Evolutionary conservation across 2,113 vertebrate species (phyloP).

Genomic region (Phodopus roborovskii): DNA sequence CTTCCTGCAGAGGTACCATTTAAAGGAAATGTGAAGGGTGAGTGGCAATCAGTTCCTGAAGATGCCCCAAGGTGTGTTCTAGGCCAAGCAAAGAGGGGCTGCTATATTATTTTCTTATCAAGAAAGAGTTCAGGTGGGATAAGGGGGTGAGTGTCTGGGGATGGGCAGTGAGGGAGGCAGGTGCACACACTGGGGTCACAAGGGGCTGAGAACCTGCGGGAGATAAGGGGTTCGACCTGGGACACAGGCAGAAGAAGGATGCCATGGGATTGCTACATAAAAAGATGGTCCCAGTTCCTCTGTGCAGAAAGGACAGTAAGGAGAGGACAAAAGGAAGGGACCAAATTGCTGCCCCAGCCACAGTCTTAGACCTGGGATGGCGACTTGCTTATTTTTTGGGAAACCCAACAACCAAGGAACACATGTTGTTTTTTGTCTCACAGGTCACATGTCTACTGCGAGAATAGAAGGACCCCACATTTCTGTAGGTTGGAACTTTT

Average conservation of each 20-base stretch:
- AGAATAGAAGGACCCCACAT: background rate
- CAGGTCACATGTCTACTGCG: background rate
- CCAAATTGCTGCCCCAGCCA: background rate
- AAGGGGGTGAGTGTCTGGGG: too few relatives aligned
- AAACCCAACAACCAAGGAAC: background rate
- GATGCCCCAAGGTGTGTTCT: background rate
- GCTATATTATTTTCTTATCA: background rate
- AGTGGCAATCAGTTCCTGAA: background rate
- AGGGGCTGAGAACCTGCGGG: background rate
- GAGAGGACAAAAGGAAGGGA: background rate
- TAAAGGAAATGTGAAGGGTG: background rate
- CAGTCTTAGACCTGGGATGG: background rate
- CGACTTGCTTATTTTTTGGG: background rate
- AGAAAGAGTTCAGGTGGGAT: background rate
- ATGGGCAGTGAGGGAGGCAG: background rate
- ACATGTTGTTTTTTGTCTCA: background rate
- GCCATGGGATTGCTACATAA: background rate
- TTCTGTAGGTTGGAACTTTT: background rate
- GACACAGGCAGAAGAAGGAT: background rate
- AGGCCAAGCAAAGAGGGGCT: background rate
- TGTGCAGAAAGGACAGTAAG: background rate
- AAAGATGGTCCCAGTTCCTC: background rate
- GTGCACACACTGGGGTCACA: background rate
- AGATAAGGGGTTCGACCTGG: background rate
- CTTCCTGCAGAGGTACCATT: conserved; percentile 6